phyloP scores from a whole-genome alignment of 2,797 vertebrate species.

The Rhinichthys osculus region DNA sequence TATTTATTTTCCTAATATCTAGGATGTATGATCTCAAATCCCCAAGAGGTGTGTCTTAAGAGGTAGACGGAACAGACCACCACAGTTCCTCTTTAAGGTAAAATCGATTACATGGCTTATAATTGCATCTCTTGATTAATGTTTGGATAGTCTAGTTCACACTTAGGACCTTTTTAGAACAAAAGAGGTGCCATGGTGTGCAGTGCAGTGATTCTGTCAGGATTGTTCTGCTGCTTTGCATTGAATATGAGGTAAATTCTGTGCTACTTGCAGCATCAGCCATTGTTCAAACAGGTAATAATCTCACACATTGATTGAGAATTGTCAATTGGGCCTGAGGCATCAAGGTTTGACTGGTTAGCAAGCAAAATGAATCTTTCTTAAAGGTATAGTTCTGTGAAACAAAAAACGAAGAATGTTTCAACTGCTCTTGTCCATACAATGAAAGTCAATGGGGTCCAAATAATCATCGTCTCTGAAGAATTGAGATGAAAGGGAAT shows the following conservation, averaged over 20 bases:
- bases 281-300: not conserved
- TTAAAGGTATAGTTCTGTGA: not conserved
- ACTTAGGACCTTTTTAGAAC: conserved; percentile 55
- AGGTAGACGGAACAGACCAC: conserved; percentile 74
- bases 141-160: conserved; percentile 60
- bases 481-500: not conserved
- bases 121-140: conserved; percentile 52
- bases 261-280: conserved; percentile 18
- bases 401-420: not conserved
- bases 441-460: not conserved
- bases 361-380: not conserved
- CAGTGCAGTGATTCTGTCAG: conserved; percentile 50
- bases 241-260: conserved; percentile 36
- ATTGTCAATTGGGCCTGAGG: not conserved
- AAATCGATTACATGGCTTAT: conserved; percentile 60
- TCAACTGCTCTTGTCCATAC: not conserved
- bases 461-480: not conserved
- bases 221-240: conserved; percentile 51
- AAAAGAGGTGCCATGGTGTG: conserved; percentile 57
- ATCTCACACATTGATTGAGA: not conserved
- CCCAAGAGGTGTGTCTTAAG: conserved; percentile 70
- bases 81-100: conserved; percentile 64
- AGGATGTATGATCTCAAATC: conserved; percentile 58
- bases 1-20: conserved; percentile 56
- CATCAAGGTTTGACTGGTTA: not conserved